Evolutionary conservation across 2,113 vertebrate genomes (phyloP).

Genomic region (Grammomys dolichurus): DNA sequence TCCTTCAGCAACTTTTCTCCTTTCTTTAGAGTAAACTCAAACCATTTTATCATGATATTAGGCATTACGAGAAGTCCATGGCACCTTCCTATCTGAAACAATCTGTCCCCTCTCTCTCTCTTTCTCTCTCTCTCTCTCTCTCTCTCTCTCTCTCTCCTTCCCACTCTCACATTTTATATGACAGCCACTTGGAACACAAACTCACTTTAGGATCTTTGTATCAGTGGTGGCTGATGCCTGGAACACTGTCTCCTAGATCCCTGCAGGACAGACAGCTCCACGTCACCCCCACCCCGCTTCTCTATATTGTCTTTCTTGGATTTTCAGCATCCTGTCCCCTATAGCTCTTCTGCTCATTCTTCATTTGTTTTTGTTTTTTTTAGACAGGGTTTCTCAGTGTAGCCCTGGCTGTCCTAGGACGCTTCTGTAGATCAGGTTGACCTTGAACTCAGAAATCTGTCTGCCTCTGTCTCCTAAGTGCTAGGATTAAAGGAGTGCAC

Average conservation of each 20-base stretch:
- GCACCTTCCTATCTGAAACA: neutral
- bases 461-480: neutral
- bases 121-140: no score
- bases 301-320: neutral
- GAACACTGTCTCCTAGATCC: no score
- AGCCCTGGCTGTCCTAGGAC: neutral
- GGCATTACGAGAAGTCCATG: no score
- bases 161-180: neutral
- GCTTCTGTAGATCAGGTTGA: neutral
- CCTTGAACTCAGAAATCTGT: neutral
- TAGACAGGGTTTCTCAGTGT: neutral
- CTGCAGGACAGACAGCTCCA: neutral
- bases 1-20: no score
- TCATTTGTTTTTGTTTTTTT: neutral
- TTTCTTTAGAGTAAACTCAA: no score
- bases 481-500: neutral
- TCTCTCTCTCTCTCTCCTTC: neutral
- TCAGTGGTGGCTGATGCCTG: neutral
- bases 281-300: rapidly evolving
- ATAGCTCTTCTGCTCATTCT: neutral
- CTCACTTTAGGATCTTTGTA: neutral
- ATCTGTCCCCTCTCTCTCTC: no score
- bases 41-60: no score
- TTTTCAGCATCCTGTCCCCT: neutral
- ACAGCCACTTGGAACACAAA: neutral